A percentile compares a stretch with the other conserved stretches of the same genome.
phyloP scores from a whole-genome alignment of 2,888 invertebrate species.

The Eupithecia centaureata region DNA sequence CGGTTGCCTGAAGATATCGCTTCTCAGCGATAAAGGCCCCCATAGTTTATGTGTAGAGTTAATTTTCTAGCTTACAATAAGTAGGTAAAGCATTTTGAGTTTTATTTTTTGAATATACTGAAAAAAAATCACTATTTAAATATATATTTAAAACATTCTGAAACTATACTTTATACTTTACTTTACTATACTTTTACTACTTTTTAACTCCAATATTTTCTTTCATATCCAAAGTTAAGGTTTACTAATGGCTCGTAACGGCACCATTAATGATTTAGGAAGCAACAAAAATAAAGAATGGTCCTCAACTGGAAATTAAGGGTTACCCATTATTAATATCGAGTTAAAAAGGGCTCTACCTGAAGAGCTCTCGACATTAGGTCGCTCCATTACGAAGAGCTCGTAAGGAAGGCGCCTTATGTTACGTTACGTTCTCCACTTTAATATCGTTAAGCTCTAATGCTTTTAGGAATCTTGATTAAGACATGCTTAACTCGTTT shows the following conservation, averaged over 20 bases:
- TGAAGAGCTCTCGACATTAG: conserved; percentile 66
- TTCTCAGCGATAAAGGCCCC: no score
- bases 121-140: no score
- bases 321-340: conserved; percentile 65
- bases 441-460: conserved; percentile 62
- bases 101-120: no score
- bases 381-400: conserved; percentile 63
- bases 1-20: no score
- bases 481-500: conserved; percentile 54
- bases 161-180: no score
- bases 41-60: no score
- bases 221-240: conserved; percentile 12
- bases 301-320: conserved; percentile 50
- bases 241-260: conserved; percentile 25
- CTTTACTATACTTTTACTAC: no score
- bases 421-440: conserved; percentile 55
- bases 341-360: conserved; percentile 66
- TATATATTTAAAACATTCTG: no score
- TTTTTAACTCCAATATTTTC: conserved; percentile 13
- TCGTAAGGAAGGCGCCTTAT: conserved; percentile 67
- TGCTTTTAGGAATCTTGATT: conserved; percentile 63
- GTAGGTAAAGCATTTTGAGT: no score
- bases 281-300: conserved; percentile 43
- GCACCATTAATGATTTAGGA: conserved; percentile 24
- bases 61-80: no score